These are phyloP conservation scores for Polypterus bichir DNA, from an alignment of 2,113 vertebrate species.

Conservation along the genomic window DNA sequence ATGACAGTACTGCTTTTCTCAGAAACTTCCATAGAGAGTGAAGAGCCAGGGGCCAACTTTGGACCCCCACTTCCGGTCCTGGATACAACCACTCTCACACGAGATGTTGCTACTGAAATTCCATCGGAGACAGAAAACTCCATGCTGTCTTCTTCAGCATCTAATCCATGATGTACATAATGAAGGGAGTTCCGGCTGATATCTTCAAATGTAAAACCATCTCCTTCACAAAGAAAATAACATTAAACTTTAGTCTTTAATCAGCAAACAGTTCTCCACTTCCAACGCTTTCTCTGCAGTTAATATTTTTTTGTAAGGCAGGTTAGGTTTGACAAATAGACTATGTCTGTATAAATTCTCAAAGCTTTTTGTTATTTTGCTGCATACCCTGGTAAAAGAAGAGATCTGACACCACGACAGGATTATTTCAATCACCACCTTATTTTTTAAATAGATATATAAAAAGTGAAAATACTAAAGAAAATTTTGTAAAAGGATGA, in stretches of 20 bases:
- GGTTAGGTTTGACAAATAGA: too few relatives aligned
- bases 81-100: constrained; percentile 63
- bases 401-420: too few relatives aligned
- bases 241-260: not conserved
- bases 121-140: constrained; percentile 79
- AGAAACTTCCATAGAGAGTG: constrained; percentile 57
- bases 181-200: constrained; percentile 59
- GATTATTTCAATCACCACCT: too few relatives aligned
- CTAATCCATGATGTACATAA: constrained; percentile 67
- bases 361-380: too few relatives aligned
- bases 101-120: constrained; percentile 44
- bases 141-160: constrained; percentile 60
- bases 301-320: too few relatives aligned
- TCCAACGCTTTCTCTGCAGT: too few relatives aligned
- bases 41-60: constrained; percentile 43
- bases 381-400: too few relatives aligned
- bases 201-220: constrained; percentile 76
- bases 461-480: too few relatives aligned
- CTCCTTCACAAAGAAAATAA: constrained; percentile 49
- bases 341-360: too few relatives aligned
- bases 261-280: too few relatives aligned
- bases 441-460: too few relatives aligned
- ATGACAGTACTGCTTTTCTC: constrained; percentile 64
- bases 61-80: constrained; percentile 43
- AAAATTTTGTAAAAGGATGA: too few relatives aligned